Evolutionary conservation across 2,888 invertebrate species (phyloP).

Genomic region (Hymenopus coronatus): DNA sequence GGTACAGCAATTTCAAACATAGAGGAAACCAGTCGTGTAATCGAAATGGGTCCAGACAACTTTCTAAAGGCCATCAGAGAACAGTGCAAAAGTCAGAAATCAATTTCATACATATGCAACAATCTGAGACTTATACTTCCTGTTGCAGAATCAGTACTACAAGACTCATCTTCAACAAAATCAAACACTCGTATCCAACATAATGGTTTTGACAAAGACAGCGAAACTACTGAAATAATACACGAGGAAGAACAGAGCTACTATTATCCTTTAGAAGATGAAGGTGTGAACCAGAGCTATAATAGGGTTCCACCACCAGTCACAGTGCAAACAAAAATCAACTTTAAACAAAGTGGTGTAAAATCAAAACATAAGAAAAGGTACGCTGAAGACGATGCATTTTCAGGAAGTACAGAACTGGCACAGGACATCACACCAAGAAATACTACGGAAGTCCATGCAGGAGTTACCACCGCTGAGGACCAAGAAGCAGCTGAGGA

Average conservation of each 20-base stretch:
- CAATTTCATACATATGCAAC: slow-evolving; percentile 5
- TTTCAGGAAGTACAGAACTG: background rate
- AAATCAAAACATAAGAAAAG: background rate
- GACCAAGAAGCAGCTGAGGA: background rate
- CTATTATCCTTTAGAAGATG: background rate
- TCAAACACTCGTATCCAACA: background rate
- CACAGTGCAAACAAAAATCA: background rate
- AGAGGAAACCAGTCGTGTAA: background rate
- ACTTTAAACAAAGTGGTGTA: background rate
- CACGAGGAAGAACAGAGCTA: background rate
- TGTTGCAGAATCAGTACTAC: background rate
- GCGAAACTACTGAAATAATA: background rate
- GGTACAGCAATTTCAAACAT: background rate
- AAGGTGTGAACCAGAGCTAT: background rate
- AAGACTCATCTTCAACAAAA: background rate
- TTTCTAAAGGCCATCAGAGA: slow-evolving; percentile 10
- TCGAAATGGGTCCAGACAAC: background rate
- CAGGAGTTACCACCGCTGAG: background rate
- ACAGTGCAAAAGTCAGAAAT: slow-evolving; percentile 5
- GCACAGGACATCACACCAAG: background rate
- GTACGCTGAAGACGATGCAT: background rate
- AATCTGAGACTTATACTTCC: slow-evolving; percentile 9
- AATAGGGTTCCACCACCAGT: background rate
- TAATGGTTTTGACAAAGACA: background rate
- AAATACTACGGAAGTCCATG: background rate